Conservation (phyloP, 2,888 invertebrate genomes). For the Parapristionchus giblindavisi region DNA sequence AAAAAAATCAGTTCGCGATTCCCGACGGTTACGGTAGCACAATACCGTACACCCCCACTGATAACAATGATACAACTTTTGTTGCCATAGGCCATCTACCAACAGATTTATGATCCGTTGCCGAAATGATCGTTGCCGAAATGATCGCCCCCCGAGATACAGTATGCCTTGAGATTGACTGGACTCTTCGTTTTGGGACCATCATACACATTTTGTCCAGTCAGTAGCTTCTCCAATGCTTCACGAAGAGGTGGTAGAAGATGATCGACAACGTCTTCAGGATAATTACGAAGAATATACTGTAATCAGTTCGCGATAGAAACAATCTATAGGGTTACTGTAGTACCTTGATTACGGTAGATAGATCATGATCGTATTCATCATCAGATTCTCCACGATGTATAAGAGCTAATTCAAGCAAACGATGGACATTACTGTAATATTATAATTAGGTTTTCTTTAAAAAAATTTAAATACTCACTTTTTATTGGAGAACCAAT, state of each 20-base stretch:
- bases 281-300: constrained; percentile 50
- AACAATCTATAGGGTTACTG: background rate
- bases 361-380: constrained; percentile 23
- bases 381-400: constrained; percentile 23
- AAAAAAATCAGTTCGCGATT: too few relatives aligned
- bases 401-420: constrained; percentile 32
- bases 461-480: background rate
- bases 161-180: constrained; percentile 22
- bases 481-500: constrained; percentile 39
- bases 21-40: too few relatives aligned
- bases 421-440: constrained; percentile 38
- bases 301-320: constrained; percentile 34
- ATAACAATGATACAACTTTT: too few relatives aligned
- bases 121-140: too few relatives aligned
- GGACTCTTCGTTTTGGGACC: constrained; percentile 3
- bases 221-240: constrained; percentile 38
- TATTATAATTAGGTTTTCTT: background rate
- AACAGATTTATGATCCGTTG: too few relatives aligned
- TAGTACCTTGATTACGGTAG: constrained; percentile 19
- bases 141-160: too few relatives aligned
- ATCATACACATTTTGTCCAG: constrained; percentile 6
- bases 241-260: constrained; percentile 28
- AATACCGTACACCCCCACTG: too few relatives aligned
- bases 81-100: too few relatives aligned
- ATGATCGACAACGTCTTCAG: constrained; percentile 40